phyloP scores from a whole-genome alignment of 2,888 invertebrate species.

The Drosophila meridionalis region DNA sequence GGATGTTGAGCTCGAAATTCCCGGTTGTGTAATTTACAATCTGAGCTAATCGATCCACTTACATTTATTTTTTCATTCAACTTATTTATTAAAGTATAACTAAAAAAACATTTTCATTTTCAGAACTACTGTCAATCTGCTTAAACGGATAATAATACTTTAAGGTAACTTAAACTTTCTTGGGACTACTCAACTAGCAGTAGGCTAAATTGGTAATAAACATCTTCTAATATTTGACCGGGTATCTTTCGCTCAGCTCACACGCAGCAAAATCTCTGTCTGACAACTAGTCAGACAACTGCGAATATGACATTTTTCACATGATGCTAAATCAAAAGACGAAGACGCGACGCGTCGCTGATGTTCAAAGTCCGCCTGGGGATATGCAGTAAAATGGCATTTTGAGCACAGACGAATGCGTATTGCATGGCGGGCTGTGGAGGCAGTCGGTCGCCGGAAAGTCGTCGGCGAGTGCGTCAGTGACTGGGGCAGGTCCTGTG shows the following conservation, averaged over 20 bases:
- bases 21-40: too few species aligned
- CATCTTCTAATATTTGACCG: neutral
- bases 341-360: constrained; percentile 16
- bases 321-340: constrained; percentile 48
- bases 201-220: neutral
- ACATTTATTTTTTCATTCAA: too few species aligned
- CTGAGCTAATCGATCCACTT: too few species aligned
- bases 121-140: neutral
- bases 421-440: constrained; percentile 51
- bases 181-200: neutral
- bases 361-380: constrained; percentile 64
- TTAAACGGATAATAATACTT: neutral
- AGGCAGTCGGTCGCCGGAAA: constrained; percentile 40
- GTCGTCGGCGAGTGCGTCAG: neutral
- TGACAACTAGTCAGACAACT: constrained; percentile 9
- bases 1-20: neutral
- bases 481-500: neutral
- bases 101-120: neutral
- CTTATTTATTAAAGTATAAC: neutral
- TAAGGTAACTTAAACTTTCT: neutral
- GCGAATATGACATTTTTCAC: constrained; percentile 38
- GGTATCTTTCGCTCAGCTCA: constrained; percentile 13
- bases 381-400: constrained; percentile 74
- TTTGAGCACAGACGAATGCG: constrained; percentile 54
- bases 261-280: constrained; percentile 1